Base-by-base conservation (phyloP, 2,797 vertebrate species). In the Mus minutoides region DNA sequence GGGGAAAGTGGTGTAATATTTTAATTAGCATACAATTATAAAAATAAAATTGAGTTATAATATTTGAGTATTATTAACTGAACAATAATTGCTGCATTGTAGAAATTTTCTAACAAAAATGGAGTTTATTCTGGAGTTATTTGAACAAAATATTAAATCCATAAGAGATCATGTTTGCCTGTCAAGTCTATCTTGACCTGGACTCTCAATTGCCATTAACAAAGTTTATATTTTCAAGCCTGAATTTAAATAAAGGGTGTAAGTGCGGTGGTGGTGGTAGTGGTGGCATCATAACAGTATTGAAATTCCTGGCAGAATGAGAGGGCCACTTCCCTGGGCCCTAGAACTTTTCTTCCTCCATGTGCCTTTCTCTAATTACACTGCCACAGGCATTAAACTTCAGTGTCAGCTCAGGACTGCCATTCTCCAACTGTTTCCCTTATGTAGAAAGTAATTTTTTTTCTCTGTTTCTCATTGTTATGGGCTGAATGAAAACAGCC, bases 121-220 rank as follows among this genome's bases (percentile, higher is more conserved):
- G 43, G 10, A n/a, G 16, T 21, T 89, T 49, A 71, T 80, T 54
- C 19, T 86, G 17, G 14, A 64, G 89, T 80, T 90, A 62, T 43
- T 54, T 78, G 62, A 58, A 13, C 19, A 92, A 86, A 93, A 82
- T 19, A 67, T 83, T 78, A 31, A 3, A 76, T 5, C 31, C 31
- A 93, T 91, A 85, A 85, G 91, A 64, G 85, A 76, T 89, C 2
- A n/a, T 46, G 22, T 94, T 73, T 58, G 85, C 34, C 71, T 60
- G 73, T 46, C 14, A 95, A 64, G 58, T 83, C 19, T 83, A 1
- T 43, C 69, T 76, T 80, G 91, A 6, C 17, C 52, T 67, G 22
- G 26, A 62, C 5, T 78, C 73, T 58, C 34, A 84, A 26, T 37
- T 93, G 29, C 19, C 22, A 67, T 8, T 58, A 60, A 71, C 10